Evolutionary conservation across 2,113 vertebrate species (phyloP).

Genomic region (Notarius lentiginosus): DNA sequence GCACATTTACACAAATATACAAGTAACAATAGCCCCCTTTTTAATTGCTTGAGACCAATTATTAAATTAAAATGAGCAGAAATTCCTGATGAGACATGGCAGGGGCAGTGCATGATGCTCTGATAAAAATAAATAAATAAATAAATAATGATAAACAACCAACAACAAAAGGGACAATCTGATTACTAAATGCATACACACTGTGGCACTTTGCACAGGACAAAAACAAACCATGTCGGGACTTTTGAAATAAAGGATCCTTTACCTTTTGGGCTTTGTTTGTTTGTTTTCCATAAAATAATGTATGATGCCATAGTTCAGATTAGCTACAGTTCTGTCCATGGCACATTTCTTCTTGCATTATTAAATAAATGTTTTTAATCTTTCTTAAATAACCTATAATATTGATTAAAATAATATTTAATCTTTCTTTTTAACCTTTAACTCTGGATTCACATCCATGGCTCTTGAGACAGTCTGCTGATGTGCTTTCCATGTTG

Average conservation of each 20-base stretch:
- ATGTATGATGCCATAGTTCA: background rate
- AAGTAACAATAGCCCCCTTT: background rate
- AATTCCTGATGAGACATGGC: background rate
- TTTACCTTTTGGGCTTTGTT: too few relatives aligned
- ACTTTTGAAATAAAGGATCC: background rate
- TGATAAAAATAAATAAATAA: too few relatives aligned
- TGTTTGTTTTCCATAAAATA: too few relatives aligned
- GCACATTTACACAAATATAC: background rate
- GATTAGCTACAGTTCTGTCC: background rate
- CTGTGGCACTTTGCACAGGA: background rate
- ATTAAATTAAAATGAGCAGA: background rate
- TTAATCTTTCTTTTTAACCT: background rate
- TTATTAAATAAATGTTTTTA: background rate
- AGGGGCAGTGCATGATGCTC: background rate
- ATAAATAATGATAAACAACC: background rate
- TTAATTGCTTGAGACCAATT: background rate
- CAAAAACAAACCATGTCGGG: background rate
- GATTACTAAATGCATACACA: background rate
- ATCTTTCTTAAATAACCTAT: too few relatives aligned
- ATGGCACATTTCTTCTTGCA: background rate
- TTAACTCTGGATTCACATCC: background rate
- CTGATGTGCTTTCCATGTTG: background rate
- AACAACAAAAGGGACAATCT: background rate
- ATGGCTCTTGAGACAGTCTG: background rate
- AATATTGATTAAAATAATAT: too few relatives aligned